These are phyloP conservation scores for Pandion haliaetus DNA, from an alignment of 2,113 vertebrate species.

Conservation along the genomic window DNA sequence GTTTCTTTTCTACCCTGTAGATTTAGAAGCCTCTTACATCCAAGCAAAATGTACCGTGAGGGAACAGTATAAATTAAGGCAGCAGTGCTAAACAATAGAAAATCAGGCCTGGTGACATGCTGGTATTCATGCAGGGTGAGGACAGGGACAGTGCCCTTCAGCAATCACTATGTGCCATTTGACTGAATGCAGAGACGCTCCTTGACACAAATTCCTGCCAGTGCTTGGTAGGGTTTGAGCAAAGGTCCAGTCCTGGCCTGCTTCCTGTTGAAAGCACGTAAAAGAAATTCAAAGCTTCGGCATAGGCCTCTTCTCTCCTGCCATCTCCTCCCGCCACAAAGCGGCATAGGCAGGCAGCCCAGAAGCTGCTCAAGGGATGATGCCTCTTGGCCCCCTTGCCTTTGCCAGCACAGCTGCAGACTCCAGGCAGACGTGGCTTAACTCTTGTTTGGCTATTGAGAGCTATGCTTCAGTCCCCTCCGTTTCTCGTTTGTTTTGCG, in stretches of 20 bases:
- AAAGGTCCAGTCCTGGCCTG: neutral
- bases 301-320: neutral
- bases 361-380: neutral
- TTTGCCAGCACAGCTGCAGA: neutral
- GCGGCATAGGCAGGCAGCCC: neutral
- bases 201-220: neutral
- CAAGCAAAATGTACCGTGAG: neutral
- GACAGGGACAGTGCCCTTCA: neutral
- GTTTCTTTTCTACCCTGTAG: neutral
- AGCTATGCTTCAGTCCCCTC: neutral
- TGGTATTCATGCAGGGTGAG: neutral
- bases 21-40: neutral
- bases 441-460: neutral
- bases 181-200: neutral
- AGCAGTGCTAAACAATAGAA: neutral
- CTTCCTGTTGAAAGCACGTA: neutral
- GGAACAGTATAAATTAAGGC: neutral
- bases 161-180: neutral
- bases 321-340: neutral
- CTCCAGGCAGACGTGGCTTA: neutral
- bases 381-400: neutral
- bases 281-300: neutral
- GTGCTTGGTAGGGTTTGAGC: neutral
- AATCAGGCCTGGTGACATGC: neutral
- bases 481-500: neutral